Evolutionary conservation across 1,140 invertebrate species (phyloP).

Genomic region (Ceratosolen fusciceps): DNA sequence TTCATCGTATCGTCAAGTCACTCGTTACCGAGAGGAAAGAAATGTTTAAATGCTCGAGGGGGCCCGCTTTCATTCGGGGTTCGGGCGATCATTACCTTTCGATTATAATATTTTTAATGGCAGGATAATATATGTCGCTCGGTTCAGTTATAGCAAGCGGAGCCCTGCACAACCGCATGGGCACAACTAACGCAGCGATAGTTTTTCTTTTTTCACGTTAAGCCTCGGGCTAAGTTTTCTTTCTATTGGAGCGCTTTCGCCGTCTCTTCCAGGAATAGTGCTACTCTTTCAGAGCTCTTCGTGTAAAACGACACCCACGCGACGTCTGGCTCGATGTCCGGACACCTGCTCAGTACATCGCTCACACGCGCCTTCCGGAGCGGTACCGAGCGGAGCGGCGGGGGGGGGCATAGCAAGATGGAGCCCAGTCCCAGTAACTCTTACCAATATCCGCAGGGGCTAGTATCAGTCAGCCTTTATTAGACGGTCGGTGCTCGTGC

Average conservation of each 20-base stretch:
- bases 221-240: neutral
- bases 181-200: neutral
- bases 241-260: conserved; percentile 1
- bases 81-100: neutral
- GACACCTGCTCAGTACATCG: conserved; percentile 21
- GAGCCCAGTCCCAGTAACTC: neutral
- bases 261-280: conserved; percentile 14
- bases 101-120: neutral
- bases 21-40: no score
- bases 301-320: conserved; percentile 43
- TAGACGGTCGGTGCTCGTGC: no score
- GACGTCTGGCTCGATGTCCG: neutral
- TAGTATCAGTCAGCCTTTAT: conserved; percentile 15
- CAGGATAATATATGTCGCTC: neutral
- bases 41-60: no score
- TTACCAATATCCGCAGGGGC: neutral
- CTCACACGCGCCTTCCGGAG: neutral
- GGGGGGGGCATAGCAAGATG: neutral
- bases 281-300: neutral
- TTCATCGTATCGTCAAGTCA: no score
- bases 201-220: neutral
- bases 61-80: no score
- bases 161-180: neutral
- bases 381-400: neutral
- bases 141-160: neutral